Percentiles rank a stretch among this genome's conserved stretches.
Evolutionary conservation across 1,140 invertebrate species (phyloP).

Genomic region (Trichonephila clavipes): DNA sequence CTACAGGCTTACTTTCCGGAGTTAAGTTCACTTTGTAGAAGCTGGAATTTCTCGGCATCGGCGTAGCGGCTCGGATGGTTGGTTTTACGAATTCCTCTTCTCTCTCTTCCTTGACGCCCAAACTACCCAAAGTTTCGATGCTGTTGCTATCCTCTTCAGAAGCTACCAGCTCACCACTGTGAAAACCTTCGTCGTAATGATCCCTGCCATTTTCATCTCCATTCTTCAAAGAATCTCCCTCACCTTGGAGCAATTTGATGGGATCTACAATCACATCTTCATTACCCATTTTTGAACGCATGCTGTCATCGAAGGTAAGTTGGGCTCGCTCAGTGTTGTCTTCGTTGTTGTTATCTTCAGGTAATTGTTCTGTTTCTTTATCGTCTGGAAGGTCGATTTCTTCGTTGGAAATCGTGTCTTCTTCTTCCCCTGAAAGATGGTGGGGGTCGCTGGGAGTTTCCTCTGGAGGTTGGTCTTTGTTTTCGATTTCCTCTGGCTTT

Average conservation of each 20-base stretch:
- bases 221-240: slow-evolving; percentile 62
- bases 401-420: neutral
- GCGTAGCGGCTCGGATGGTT: slow-evolving; percentile 33
- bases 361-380: neutral
- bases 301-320: slow-evolving; percentile 15
- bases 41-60: slow-evolving; percentile 69
- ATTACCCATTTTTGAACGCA: slow-evolving; percentile 59
- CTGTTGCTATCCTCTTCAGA: slow-evolving; percentile 73
- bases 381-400: neutral
- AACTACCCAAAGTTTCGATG: slow-evolving; percentile 48
- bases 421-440: neutral
- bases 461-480: neutral
- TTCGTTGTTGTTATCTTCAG: neutral
- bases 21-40: slow-evolving; percentile 58
- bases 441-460: neutral
- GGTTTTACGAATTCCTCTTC: slow-evolving; percentile 46
- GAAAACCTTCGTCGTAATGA: slow-evolving; percentile 73
- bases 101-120: slow-evolving; percentile 18
- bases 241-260: slow-evolving; percentile 62
- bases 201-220: slow-evolving; percentile 53
- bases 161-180: slow-evolving; percentile 65
- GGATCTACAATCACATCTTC: slow-evolving; percentile 69
- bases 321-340: neutral
- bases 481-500: neutral
- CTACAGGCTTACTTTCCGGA: slow-evolving; percentile 65